Base-by-base conservation (phyloP, 2,888 invertebrate species). In the Erebia epiphron region DNA sequence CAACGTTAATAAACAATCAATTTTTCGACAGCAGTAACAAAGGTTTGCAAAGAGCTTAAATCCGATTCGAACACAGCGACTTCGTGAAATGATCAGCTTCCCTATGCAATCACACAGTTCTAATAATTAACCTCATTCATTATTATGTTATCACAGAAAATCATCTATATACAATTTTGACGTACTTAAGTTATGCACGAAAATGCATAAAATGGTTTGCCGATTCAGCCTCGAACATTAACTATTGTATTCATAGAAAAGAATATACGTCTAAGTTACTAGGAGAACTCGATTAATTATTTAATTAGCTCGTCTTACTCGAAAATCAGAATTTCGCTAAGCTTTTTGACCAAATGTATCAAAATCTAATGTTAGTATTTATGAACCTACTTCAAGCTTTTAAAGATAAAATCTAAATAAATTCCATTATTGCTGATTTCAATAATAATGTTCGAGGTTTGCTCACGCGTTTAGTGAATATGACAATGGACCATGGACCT, bases 141-240 rank as follows among this genome's bases (percentile, higher is more conserved):
- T 83, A 86, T 81, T 90, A 91, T 93, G 92, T 93, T 94, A 94
- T 94, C 94, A 94, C 94, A 94, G 94, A 94, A 94, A 94, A 94
- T 92, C 86, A 94, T 94, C 91, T 94, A 94, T 94, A 91, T 94
- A 94, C 94, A 94, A 92, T 91, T 93, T 93, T 90, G 91, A 91
- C 92, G 85, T 86, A 89, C 89, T 88, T 88, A 86, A 86, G 87
- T 91, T 88, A 86, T 85, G 88, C 90, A 91, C 89, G 85, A 87
- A 85, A 81, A 85, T 86, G 83, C 83, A 78, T 80, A 80, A 83
- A 81, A 86, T 87, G 85, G 83, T 82, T 82, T 82, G 85, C 85
- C 83, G 80, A 86, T 82, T 79, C 79, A 75, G 73, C 80, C 82
- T 80, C 78, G 79, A 78, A 78, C 75, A 73, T 78, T 69, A 72